phyloP scores from a whole-genome alignment of 2,113 vertebrate genomes.

The Lasiurus cinereus region DNA sequence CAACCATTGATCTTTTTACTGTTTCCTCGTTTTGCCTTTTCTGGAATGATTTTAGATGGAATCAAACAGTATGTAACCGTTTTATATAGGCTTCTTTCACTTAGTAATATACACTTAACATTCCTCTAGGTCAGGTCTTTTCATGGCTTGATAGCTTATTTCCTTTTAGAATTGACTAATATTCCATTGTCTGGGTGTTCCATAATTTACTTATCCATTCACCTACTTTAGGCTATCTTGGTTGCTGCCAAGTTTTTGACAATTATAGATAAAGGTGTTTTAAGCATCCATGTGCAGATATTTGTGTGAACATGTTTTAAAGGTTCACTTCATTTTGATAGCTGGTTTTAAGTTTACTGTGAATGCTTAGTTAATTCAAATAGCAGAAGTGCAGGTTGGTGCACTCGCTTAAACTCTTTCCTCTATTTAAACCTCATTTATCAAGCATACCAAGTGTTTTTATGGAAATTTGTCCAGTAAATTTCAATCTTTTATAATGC shows the following conservation, averaged over 20 bases:
- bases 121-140: neutral
- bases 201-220: neutral
- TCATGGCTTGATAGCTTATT: neutral
- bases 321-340: neutral
- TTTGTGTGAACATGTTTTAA: neutral
- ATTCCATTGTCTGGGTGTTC: neutral
- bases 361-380: neutral
- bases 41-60: neutral
- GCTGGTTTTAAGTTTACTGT: neutral
- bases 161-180: neutral
- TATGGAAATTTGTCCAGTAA: neutral
- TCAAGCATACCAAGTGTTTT: neutral
- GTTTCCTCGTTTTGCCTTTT: conserved; percentile 3
- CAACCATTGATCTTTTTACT: neutral
- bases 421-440: neutral
- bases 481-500: neutral
- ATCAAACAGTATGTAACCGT: neutral
- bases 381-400: neutral
- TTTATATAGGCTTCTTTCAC: neutral
- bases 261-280: neutral
- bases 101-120: neutral
- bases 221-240: neutral
- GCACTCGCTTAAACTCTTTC: neutral
- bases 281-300: neutral
- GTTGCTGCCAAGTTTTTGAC: neutral